phyloP scores from a whole-genome alignment of 2,797 vertebrate genomes.

The Oreonectes daqikongensis region DNA sequence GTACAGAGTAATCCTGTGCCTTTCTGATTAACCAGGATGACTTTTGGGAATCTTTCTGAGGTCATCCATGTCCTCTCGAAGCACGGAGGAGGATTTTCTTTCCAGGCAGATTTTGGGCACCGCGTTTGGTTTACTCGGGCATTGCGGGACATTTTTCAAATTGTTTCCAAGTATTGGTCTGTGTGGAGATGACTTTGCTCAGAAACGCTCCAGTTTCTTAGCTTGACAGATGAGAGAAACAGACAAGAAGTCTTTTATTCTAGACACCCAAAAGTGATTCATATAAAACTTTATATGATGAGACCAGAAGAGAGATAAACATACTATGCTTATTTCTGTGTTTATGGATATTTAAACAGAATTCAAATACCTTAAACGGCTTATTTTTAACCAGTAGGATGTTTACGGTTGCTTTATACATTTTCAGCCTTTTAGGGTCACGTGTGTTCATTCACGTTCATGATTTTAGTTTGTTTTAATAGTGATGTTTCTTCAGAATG shows the following conservation, averaged over 20 bases:
- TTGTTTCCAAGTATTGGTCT: background rate
- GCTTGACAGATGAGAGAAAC: background rate
- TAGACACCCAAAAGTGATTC: background rate
- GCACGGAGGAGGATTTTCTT: background rate
- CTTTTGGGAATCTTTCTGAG: too few species aligned
- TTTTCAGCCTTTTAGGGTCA: background rate
- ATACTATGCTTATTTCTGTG: background rate
- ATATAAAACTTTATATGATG: background rate
- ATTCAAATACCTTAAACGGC: background rate
- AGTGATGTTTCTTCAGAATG: background rate
- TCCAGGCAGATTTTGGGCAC: conserved; percentile 20
- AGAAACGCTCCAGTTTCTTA: background rate
- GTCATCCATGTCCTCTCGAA: too few species aligned
- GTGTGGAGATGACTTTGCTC: conserved; percentile 4
- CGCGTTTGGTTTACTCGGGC: conserved; percentile 6
- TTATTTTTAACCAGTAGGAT: background rate
- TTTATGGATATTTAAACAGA: background rate
- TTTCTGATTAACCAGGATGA: too few species aligned
- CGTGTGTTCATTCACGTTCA: background rate
- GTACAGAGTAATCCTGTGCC: too few species aligned
- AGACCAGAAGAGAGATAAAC: background rate
- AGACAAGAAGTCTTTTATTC: background rate
- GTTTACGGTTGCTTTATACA: background rate
- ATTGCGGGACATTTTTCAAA: conserved; percentile 1
- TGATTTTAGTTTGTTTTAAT: background rate